phyloP scores from a whole-genome alignment of 2,888 invertebrate genomes.

The Epinotia nisella region DNA sequence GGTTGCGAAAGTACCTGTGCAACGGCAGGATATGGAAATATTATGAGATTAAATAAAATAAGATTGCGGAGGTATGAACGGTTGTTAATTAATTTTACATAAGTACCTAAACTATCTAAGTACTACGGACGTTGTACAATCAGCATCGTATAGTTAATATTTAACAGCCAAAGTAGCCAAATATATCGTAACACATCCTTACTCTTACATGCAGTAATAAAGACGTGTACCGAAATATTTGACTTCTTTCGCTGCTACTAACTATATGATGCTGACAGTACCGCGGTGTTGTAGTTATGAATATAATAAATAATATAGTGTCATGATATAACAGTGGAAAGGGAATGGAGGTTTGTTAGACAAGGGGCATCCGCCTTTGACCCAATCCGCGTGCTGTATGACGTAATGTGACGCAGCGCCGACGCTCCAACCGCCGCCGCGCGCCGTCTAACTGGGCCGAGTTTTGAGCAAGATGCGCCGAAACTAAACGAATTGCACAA shows the following conservation, averaged over 20 bases:
- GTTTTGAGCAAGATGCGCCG: constrained; percentile 67
- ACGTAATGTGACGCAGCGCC: constrained; percentile 60
- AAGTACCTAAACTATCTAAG: neutral
- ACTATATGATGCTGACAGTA: no score
- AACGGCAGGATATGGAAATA: constrained; percentile 40
- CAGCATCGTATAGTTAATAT: no score
- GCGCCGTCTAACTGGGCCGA: constrained; percentile 74
- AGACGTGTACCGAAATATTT: no score
- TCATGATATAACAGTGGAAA: constrained; percentile 30
- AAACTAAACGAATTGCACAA: constrained; percentile 72
- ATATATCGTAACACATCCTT: no score
- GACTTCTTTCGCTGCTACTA: no score
- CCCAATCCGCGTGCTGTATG: constrained; percentile 70
- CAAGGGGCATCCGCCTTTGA: constrained; percentile 64
- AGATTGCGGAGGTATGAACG: constrained; percentile 1
- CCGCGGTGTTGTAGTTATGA: constrained; percentile 1
- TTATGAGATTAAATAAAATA: constrained; percentile 32
- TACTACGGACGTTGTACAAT: neutral
- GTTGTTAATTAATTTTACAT: constrained; percentile 7
- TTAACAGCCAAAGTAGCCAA: no score
- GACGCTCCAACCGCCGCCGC: constrained; percentile 49
- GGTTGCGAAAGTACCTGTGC: constrained; percentile 42
- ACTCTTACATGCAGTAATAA: no score
- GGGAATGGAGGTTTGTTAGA: constrained; percentile 35
- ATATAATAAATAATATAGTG: no score